phyloP scores from a whole-genome alignment of 2,797 vertebrate species.

The Oophaga sylvatica region DNA sequence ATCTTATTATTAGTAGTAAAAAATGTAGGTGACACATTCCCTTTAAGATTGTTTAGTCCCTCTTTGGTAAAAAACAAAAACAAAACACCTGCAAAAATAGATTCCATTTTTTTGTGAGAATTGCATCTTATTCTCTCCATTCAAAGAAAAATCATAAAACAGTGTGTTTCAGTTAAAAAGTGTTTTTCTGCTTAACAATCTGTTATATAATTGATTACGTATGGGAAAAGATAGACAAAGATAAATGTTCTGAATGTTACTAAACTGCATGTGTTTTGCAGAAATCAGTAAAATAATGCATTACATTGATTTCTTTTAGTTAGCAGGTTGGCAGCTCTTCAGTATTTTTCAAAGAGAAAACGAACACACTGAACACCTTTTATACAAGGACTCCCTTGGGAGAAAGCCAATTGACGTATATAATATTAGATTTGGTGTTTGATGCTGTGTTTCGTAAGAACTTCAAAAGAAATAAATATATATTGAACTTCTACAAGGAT shows the following conservation, averaged over 20 bases:
- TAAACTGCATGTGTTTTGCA: not conserved
- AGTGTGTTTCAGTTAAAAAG: not conserved
- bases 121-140: too few relatives aligned
- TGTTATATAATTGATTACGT: not conserved
- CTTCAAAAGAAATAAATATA: not conserved
- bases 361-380: not conserved
- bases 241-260: constrained; percentile 1
- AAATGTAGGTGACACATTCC: too few relatives aligned
- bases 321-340: constrained; percentile 4
- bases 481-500: too few relatives aligned
- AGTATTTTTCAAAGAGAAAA: constrained; percentile 3
- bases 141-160: not conserved
- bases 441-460: not conserved
- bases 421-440: not conserved
- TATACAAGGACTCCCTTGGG: not conserved
- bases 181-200: not conserved
- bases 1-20: too few relatives aligned
- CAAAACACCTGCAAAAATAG: too few relatives aligned
- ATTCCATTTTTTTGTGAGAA: too few relatives aligned
- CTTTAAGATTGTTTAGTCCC: too few relatives aligned
- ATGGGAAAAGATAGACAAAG: not conserved
- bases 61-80: too few relatives aligned
- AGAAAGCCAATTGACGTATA: not conserved
- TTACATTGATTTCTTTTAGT: constrained; percentile 16
- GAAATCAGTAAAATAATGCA: not conserved